These are phyloP conservation scores for Mamestra brassicae DNA, from an alignment of 2,888 invertebrate species.

Conservation along the genomic window DNA sequence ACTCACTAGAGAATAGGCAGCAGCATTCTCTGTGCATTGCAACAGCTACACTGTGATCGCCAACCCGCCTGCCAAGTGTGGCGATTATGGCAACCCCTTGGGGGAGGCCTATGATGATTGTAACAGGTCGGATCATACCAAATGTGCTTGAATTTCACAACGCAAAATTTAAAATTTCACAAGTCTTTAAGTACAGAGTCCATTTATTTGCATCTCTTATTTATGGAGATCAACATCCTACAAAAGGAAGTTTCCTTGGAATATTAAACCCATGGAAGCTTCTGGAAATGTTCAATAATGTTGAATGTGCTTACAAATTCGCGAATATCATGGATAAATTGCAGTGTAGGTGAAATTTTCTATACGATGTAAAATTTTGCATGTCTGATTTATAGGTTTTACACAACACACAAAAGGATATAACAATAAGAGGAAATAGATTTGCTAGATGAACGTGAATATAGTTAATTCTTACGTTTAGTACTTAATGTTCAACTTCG, in stretches of 20 bases:
- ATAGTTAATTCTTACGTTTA: background rate
- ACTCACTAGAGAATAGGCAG: too few relatives aligned
- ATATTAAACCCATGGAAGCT: background rate
- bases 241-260: too few relatives aligned
- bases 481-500: background rate
- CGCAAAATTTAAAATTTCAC: background rate
- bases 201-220: too few relatives aligned
- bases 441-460: too few relatives aligned
- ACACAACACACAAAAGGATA: background rate
- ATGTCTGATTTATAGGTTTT: background rate
- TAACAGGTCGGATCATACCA: background rate
- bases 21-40: too few relatives aligned
- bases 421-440: background rate
- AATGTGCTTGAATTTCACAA: background rate
- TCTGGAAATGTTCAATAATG: conserved; percentile 16
- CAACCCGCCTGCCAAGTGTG: too few relatives aligned
- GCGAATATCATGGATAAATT: conserved; percentile 32
- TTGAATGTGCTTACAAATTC: conserved; percentile 16
- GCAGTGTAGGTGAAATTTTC: background rate
- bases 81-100: too few relatives aligned
- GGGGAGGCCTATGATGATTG: too few relatives aligned
- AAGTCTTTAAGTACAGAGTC: too few relatives aligned
- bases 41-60: too few relatives aligned
- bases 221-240: too few relatives aligned
- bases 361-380: conserved; percentile 15